Evolutionary conservation across 2,797 vertebrate species (phyloP).

Genomic region (Liparis tanakae): DNA sequence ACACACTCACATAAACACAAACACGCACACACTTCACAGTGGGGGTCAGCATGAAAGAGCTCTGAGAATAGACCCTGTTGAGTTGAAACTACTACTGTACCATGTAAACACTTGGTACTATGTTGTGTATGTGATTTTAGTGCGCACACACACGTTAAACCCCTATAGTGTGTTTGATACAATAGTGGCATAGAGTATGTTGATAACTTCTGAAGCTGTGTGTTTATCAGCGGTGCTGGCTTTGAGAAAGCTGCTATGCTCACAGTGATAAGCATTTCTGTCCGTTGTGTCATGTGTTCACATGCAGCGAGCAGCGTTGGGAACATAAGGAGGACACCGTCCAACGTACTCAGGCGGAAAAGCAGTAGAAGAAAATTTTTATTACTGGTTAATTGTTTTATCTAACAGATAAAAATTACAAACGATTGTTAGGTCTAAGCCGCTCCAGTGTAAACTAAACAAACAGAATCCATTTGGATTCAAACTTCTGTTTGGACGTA

Average conservation of each 20-base stretch:
- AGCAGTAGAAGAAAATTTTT: neutral
- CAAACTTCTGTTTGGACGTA: neutral
- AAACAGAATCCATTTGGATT: neutral
- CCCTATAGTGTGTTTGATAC: conserved; percentile 26
- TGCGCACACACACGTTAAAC: conserved; percentile 3
- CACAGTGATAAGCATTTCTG: conserved; percentile 37
- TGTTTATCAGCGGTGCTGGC: conserved; percentile 18
- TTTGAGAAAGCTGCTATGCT: conserved; percentile 53
- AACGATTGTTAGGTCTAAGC: neutral
- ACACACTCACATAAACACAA: neutral
- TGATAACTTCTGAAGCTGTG: conserved; percentile 18
- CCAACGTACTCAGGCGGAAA: neutral
- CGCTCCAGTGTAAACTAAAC: neutral
- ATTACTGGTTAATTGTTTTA: conserved; percentile 4
- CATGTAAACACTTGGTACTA: conserved; percentile 26
- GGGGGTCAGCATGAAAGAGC: conserved; percentile 67
- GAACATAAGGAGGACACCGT: neutral
- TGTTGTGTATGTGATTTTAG: conserved; percentile 21
- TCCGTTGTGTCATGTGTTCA: conserved; percentile 31
- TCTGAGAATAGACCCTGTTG: conserved; percentile 58
- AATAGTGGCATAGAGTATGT: conserved; percentile 29
- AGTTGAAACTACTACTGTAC: conserved; percentile 48
- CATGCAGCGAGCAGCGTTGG: conserved; percentile 12
- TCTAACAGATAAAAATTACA: neutral
- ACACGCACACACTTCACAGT: conserved; percentile 31